Evolutionary conservation across 2,888 invertebrate species (phyloP), one percentile per base, ranked within the genome.

Genomic region (Masnerella sp.): DNA sequence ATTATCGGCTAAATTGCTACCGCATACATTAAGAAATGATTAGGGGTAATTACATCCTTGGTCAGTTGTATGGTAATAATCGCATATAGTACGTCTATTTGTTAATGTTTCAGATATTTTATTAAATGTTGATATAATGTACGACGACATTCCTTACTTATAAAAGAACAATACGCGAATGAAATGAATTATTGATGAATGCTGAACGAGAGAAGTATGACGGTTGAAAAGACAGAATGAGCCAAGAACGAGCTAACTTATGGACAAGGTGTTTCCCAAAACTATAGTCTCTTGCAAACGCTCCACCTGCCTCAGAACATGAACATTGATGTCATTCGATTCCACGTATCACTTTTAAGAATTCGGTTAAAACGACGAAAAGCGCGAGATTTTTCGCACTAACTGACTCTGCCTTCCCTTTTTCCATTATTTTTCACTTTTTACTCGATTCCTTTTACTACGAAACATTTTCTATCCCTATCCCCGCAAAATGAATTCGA

Each of bases 81-180:
- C 81, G 82, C 83, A 83, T 82, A 84, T 84, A 85, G 82, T 71
- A 75, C 49, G 52, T 83, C 82, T 83, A 84, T 85, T 85, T 84
- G 85, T 85, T 85, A 83, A 85, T 85, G 85, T 85, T 85, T 85
- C 85, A 85, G 84, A 85, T 85, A 85, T 83, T 85, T 85, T 85
- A 85, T 85, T 85, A 84, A 85, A 85, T 85, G 85, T 85, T 85
- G 82, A 85, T 84, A 85, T 84, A 84, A 84, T 84, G 81, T 85
- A 85, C 81, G 84, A 83, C 80, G 81, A 85, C 85, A 85, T 85
- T 85, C 85, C 84, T 85, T 85, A 82, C 83, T 85, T 85, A 79
- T 83, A 71, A 74, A 64, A 61, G 64, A 71, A 32, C 34, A 28
- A 52, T 64, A 58, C 14, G 49, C 45, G 12, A 77, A 75, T 74